Evolutionary conservation across 2,797 vertebrate species (phyloP).

Genomic region (Mionectes olivaceus): DNA sequence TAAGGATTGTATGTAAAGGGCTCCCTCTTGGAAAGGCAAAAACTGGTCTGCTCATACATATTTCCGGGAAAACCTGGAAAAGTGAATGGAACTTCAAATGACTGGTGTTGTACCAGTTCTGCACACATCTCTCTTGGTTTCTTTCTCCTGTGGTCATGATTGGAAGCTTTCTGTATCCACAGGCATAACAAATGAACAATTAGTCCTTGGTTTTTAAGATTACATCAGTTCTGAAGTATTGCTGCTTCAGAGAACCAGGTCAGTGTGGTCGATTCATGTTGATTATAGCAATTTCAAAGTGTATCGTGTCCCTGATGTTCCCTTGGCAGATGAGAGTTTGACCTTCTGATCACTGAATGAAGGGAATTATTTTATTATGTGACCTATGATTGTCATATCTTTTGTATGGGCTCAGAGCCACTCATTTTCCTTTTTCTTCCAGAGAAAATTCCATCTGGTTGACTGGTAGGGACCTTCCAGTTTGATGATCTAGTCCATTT

Average conservation of each 20-base stretch:
- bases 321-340: background rate
- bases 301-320: background rate
- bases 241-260: background rate
- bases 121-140: background rate
- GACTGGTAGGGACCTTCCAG: background rate
- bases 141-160: background rate
- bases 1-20: background rate
- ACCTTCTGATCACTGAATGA: background rate
- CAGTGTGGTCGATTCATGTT: background rate
- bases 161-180: background rate
- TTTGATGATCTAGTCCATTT: background rate
- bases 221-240: conserved; percentile 5
- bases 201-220: conserved; percentile 1
- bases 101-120: background rate
- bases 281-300: background rate
- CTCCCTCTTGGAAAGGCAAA: background rate
- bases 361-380: background rate
- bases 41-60: rapidly evolving
- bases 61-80: background rate
- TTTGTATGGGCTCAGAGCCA: background rate
- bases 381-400: background rate
- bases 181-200: conserved; percentile 16
- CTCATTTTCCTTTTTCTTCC: background rate
- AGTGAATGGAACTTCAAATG: background rate
- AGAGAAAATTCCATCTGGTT: background rate